These are phyloP conservation scores for Coluber constrictor DNA, from an alignment of 2,797 vertebrate genomes.

Conservation along the genomic window DNA sequence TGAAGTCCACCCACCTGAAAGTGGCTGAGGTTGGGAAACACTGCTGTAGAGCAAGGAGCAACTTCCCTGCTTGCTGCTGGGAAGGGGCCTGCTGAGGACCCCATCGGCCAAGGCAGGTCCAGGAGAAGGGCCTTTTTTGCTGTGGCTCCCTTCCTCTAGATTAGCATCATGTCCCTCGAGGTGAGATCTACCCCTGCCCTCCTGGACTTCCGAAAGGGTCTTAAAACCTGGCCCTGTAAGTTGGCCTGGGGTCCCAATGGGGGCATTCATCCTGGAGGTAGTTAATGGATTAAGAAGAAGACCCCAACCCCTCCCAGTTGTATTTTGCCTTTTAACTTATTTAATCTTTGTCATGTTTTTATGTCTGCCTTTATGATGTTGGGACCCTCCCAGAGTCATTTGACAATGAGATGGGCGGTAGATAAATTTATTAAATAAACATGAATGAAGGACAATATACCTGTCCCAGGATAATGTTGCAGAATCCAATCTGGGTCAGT, in stretches of 20 bases:
- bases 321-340: not conserved
- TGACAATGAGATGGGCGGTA: too few relatives aligned
- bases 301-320: too few relatives aligned
- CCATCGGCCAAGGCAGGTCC: not conserved
- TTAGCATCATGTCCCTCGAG: accelerated
- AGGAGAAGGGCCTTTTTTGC: not conserved
- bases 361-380: not conserved
- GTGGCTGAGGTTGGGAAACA: not conserved
- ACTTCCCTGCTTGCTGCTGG: not conserved
- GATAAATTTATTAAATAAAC: too few relatives aligned
- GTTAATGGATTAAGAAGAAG: not conserved
- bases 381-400: too few relatives aligned
- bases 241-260: not conserved
- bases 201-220: not conserved
- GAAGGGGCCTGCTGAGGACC: not conserved
- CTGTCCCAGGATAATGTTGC: too few relatives aligned
- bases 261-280: not conserved
- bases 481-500: too few relatives aligned
- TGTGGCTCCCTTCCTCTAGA: not conserved
- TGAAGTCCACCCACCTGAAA: not conserved
- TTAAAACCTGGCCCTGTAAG: not conserved
- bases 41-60: not conserved
- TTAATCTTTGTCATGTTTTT: not conserved
- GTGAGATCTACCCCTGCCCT: not conserved
- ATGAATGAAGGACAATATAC: too few relatives aligned